Base-by-base conservation (phyloP, 2,888 invertebrate species). In the Beris morrisii region DNA sequence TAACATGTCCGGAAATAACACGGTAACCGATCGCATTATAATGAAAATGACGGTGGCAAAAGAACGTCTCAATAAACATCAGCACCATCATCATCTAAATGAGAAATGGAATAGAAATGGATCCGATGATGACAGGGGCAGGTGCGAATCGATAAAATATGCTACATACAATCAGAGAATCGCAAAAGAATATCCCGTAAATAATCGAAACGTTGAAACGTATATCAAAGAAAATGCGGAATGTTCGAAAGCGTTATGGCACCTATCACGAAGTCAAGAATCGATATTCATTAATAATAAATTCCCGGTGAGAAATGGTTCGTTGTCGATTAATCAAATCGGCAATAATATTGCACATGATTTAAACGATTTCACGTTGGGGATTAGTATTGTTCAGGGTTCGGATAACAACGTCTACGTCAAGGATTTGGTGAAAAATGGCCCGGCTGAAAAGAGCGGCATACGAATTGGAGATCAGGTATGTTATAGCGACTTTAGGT, bases 1-100 rank as follows among this genome's bases (percentile, higher is more conserved):
- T 74, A 87, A 87, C 73, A 83, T 90, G 79, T 89, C 89, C 7
- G 88, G 83, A n/a, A 53, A 67, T 65, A 67, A 38, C 44, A 54
- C 61, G 7, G 64, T 65, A 1, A 67, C 57, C 45, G 73, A 73
- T 64, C 61, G 73, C 53, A 68, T 72, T 12, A 65, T 73, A 45
- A 69, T 64, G 22, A 69, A 69, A 66, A 44, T 72, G 15, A 66
- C 63, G 44, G 69, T 72, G 46, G 53, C 69, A 5, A 72, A 73
- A 50, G 71, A 72, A 48, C 59, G 53, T n/a, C 55, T 70, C 22
- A 58, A 66, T 54, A 7, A 53, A 15, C 9, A 43, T 28, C 45
- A n/a, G 22, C 11, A 43, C 5, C 43, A 43, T 44, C n/a, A 32
- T 13, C 48, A 50, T 52, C 38, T 15, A 13, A 61, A 50, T 38